Conservation (phyloP, 2,113 vertebrate species). For the Xyrauchen texanus region DNA sequence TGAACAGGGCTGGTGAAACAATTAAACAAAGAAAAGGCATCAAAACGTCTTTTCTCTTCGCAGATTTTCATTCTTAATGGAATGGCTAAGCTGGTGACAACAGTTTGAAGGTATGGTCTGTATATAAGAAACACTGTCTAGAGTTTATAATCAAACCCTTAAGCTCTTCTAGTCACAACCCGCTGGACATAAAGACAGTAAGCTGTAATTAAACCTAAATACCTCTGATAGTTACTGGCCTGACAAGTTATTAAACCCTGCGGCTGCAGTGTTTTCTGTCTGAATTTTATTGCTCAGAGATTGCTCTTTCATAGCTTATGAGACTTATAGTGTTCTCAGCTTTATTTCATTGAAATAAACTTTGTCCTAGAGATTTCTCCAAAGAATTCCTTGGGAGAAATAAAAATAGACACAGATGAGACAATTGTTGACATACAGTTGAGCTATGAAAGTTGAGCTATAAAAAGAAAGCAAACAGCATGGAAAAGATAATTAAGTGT, state of each 20-base stretch:
- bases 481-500: no score
- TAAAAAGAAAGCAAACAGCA: no score
- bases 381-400: no score
- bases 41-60: neutral
- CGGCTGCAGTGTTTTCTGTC: neutral
- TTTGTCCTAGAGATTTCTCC: no score
- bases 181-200: neutral
- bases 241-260: conserved; percentile 1
- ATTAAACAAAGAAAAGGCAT: neutral
- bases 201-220: conserved; percentile 35
- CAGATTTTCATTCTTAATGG: neutral
- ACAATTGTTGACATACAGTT: no score
- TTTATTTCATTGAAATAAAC: no score
- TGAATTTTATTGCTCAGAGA: conserved; percentile 22
- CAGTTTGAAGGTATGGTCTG: neutral
- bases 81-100: neutral
- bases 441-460: no score
- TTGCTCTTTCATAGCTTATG: neutral
- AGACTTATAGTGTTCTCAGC: neutral
- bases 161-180: conserved; percentile 13
- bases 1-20: conserved; percentile 13
- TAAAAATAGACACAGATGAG: no score
- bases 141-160: conserved; percentile 5
- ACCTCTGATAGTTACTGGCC: neutral
- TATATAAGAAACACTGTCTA: neutral